phyloP scores from a whole-genome alignment of 2,888 invertebrate species.

The Aphidius colemani region DNA sequence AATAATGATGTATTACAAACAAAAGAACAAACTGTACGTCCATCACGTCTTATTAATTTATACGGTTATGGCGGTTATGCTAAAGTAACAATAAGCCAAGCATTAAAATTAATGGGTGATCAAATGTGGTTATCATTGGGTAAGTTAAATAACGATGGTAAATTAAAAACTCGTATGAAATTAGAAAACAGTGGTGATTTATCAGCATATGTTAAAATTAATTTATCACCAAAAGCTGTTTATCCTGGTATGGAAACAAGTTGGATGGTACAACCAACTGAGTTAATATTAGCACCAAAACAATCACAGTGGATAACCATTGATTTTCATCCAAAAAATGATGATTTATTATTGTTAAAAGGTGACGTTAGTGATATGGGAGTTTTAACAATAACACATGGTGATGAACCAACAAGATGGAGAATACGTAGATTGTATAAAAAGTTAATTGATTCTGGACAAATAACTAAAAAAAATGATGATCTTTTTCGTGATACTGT shows the following conservation, averaged over 20 bases:
- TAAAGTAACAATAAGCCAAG: constrained; percentile 61
- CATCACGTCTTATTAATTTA: constrained; percentile 56
- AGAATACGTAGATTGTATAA: constrained; percentile 55
- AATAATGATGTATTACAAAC: constrained; percentile 29
- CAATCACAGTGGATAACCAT: constrained; percentile 56
- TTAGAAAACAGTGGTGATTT: constrained; percentile 66
- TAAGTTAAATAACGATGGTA: constrained; percentile 60
- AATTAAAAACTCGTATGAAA: constrained; percentile 61
- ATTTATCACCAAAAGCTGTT: constrained; percentile 54
- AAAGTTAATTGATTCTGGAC: constrained; percentile 50
- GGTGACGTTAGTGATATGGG: constrained; percentile 58
- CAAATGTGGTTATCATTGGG: constrained; percentile 67
- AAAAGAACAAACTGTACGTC: constrained; percentile 35
- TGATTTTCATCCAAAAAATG: constrained; percentile 60
- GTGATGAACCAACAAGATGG: constrained; percentile 63
- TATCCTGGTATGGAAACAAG: constrained; percentile 51
- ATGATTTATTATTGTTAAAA: constrained; percentile 58
- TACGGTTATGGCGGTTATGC: constrained; percentile 68
- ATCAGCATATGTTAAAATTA: constrained; percentile 61
- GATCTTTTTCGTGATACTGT: constrained; percentile 47
- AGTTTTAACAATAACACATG: constrained; percentile 61
- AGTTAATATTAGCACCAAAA: constrained; percentile 59
- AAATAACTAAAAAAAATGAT: constrained; percentile 45
- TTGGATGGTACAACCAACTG: constrained; percentile 59
- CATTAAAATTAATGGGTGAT: constrained; percentile 65